Conservation (phyloP, 2,797 vertebrate species). For the Uromys caudimaculatus region DNA sequence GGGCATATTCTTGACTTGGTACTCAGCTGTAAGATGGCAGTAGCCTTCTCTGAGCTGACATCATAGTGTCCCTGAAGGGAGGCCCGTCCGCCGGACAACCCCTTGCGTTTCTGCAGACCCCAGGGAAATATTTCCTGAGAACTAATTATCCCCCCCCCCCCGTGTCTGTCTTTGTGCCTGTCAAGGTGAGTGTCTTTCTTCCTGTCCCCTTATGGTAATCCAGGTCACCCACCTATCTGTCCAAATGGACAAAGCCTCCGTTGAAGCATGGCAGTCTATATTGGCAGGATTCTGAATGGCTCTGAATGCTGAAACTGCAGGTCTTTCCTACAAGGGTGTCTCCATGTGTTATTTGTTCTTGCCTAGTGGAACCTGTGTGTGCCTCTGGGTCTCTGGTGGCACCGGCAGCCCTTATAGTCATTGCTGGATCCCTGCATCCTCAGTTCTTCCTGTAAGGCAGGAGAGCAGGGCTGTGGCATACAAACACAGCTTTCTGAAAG, state of each 20-base stretch:
- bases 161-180: rapidly evolving
- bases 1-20: neutral
- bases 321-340: neutral
- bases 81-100: too few species aligned
- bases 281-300: rapidly evolving
- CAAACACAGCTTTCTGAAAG: neutral
- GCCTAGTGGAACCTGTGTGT: neutral
- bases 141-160: rapidly evolving
- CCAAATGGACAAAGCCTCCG: neutral
- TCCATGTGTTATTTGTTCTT: neutral
- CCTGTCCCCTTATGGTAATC: neutral
- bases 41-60: neutral
- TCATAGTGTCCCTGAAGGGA: rapidly evolving
- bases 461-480: neutral
- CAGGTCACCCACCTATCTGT: neutral
- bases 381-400: neutral
- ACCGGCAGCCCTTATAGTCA: rapidly evolving
- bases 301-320: rapidly evolving
- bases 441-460: neutral
- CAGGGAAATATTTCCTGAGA: neutral
- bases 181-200: neutral
- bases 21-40: rapidly evolving
- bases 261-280: rapidly evolving
- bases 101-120: neutral
- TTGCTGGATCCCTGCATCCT: rapidly evolving